Base-by-base conservation (phyloP, 2,113 vertebrate species). In the Suricata suricatta region DNA sequence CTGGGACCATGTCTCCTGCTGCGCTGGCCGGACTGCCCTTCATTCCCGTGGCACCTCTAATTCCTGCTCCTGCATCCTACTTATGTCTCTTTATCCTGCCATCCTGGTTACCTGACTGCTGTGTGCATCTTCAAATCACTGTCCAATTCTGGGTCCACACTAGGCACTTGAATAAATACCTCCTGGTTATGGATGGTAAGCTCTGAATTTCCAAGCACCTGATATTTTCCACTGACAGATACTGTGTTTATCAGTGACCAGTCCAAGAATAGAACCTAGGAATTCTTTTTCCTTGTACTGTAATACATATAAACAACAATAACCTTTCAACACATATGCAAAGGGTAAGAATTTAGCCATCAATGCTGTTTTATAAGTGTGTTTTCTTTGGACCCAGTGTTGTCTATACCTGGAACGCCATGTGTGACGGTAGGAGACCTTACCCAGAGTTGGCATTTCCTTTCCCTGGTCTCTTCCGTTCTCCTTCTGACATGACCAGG, bases 251-350 rank as follows among this genome's bases (percentile, higher is more conserved):
- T 89, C 92, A 83, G 87, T 57, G 85, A 86, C 66, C 3, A 50
- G 57, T 88, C 66, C 82, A 86, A 95, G 86, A 97, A 97, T 88
- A 96, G 96, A 95, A 93, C 64, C 54, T 68, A 87, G 92, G 66
- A 74, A 95, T 95, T 96, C 64, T 95, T 96, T 47, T 91, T 87
- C 54, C 64, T 44, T 12, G 25, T 93, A 25, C 77, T 19, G 7
- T 64, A 87, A 74, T 83, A 60, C 71, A 31, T 81, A 41, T 17
- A 90, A 88, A 88, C 77, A 88, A 60, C 44, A 88, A 77, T 57
- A 68, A 38, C 29, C 71, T 94, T 92, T 88, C 81, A 31, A 86
- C 63, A 92, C 74, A 86, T 79, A 93, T 38, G 17, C 52, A 23
- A 54, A 76, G n/a, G 90, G n/a, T 95, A 93, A 94, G 27, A 81